Evolutionary conservation across 2,888 invertebrate genomes (phyloP).

Genomic region (Junonia oenone): DNA sequence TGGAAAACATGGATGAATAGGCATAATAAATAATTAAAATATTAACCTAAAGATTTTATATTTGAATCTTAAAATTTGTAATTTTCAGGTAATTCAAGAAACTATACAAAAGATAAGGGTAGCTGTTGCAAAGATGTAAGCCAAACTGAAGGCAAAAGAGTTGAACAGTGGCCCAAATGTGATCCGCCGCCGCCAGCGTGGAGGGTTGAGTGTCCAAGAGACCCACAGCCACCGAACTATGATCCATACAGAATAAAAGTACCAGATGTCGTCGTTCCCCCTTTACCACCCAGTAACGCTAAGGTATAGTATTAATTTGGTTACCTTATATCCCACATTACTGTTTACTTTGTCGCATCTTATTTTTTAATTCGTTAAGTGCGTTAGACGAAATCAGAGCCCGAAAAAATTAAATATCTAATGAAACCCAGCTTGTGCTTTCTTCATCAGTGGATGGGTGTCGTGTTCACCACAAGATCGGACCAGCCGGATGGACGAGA

Average conservation of each 20-base stretch:
- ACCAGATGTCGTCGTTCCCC: conserved; percentile 59
- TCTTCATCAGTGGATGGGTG: conserved; percentile 66
- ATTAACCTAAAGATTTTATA: too few species aligned
- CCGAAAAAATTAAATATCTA: conserved; percentile 61
- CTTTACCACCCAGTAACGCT: conserved; percentile 56
- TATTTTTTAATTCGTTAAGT: conserved; percentile 41
- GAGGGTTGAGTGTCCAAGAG: conserved; percentile 50
- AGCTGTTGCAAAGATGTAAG: conserved; percentile 44
- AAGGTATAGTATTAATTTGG: conserved; percentile 47
- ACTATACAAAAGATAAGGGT: conserved; percentile 46
- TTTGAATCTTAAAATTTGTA: not conserved
- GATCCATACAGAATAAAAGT: conserved; percentile 68
- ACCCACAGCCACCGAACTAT: conserved; percentile 57
- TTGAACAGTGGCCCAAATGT: conserved; percentile 57
- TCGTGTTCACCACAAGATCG: conserved; percentile 36
- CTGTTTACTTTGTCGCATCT: conserved; percentile 25
- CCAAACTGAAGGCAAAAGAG: conserved; percentile 48
- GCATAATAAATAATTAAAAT: too few species aligned
- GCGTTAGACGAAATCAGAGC: conserved; percentile 76
- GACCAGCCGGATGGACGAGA: conserved; percentile 22
- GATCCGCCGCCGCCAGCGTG: conserved; percentile 44
- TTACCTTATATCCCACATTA: not conserved
- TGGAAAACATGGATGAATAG: too few species aligned
- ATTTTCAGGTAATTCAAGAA: conserved; percentile 37
- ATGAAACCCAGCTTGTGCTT: conserved; percentile 75